phyloP scores from a whole-genome alignment of 1,140 invertebrate species.

The Doryteuthis pealeii region DNA sequence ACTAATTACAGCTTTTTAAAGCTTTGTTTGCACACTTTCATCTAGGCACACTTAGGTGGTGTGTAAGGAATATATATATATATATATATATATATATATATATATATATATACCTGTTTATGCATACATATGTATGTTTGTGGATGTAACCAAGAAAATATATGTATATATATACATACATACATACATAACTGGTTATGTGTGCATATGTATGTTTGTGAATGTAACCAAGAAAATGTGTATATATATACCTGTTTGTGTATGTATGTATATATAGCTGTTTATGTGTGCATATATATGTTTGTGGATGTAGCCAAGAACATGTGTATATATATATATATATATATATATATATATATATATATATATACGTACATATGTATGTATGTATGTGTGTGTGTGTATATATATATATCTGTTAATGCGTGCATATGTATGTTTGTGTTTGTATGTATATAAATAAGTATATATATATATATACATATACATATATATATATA shows the following conservation, averaged over 20 bases:
- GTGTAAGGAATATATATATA: too few relatives aligned
- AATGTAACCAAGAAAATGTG: not conserved
- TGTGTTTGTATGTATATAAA: too few relatives aligned
- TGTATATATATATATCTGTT: not conserved
- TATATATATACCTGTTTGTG: not conserved
- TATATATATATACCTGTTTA: too few relatives aligned
- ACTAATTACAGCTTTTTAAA: not conserved
- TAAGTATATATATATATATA: too few relatives aligned
- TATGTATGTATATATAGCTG: not conserved
- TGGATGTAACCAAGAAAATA: not conserved
- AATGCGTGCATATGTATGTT: too few relatives aligned
- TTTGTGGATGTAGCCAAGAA: not conserved
- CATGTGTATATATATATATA: not conserved
- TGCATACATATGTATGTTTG: not conserved
- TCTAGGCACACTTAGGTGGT: not conserved
- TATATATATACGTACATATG: not conserved
- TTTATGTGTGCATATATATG: not conserved
- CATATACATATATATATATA: too few relatives aligned
- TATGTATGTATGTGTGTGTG: not conserved
- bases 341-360: slow-evolving; percentile 4
- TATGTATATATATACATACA: not conserved
- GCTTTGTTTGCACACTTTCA: not conserved
- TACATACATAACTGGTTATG: not conserved
- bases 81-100: not conserved
- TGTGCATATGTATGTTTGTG: not conserved